A percentile compares a stretch with the other conserved stretches of the same genome.
Evolutionary conservation across 1,140 invertebrate species (phyloP).

Genomic region (Drosophila subpulchrella): DNA sequence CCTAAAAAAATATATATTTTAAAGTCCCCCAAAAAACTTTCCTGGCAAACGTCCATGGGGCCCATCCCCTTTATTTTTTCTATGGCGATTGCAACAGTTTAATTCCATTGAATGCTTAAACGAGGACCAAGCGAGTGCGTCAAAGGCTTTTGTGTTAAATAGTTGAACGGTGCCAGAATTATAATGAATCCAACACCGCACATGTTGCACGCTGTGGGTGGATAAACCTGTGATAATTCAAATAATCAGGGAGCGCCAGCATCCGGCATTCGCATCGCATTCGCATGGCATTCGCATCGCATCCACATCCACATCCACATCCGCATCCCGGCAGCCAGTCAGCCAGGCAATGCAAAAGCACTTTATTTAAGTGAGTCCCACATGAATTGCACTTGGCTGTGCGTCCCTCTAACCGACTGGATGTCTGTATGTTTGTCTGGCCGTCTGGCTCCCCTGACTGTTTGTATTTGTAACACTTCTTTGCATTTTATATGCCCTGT

Average conservation of each 20-base stretch:
- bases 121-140: slow-evolving; percentile 36
- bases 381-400: slow-evolving; percentile 79
- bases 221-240: slow-evolving; percentile 74
- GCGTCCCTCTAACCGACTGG: slow-evolving; percentile 14
- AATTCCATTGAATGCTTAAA: slow-evolving; percentile 50
- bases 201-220: slow-evolving; percentile 37
- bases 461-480: slow-evolving; percentile 81
- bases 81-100: slow-evolving; percentile 33
- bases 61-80: neutral
- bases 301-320: slow-evolving; percentile 39
- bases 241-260: slow-evolving; percentile 69
- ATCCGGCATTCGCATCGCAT: slow-evolving; percentile 56
- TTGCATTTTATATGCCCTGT: slow-evolving; percentile 68
- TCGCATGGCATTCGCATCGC: slow-evolving; percentile 31
- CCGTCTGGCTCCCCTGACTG: slow-evolving; percentile 49
- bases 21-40: neutral
- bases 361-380: slow-evolving; percentile 84
- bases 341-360: slow-evolving; percentile 81
- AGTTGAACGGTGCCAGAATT: slow-evolving; percentile 57
- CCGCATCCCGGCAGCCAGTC: slow-evolving; percentile 51
- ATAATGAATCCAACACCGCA: slow-evolving; percentile 55
- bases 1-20: no score
- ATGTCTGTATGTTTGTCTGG: slow-evolving; percentile 24
- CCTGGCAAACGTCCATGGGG: neutral
- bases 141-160: slow-evolving; percentile 55